phyloP scores from a whole-genome alignment of 2,888 invertebrate genomes.

The Dryobota labecula region DNA sequence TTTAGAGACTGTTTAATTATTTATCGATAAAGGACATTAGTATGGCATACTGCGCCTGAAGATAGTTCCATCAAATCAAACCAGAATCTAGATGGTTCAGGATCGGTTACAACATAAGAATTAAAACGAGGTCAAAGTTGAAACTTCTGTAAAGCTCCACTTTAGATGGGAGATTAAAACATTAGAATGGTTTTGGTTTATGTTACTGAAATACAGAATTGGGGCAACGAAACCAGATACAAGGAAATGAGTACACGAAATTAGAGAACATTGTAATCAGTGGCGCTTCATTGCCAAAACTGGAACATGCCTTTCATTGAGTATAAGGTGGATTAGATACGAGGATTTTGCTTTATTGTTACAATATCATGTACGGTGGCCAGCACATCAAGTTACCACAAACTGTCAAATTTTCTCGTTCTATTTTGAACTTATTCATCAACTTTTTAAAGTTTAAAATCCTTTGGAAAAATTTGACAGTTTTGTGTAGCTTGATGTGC shows the following conservation, averaged over 20 bases:
- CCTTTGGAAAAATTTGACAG: too few species aligned
- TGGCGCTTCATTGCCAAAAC: background rate
- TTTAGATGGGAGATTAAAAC: conserved; percentile 48
- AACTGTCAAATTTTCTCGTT: too few species aligned
- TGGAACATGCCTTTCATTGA: conserved; percentile 8
- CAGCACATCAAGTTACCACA: too few species aligned
- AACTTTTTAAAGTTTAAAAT: too few species aligned
- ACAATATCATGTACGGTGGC: too few species aligned
- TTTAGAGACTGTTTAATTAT: background rate
- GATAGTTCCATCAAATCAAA: conserved; percentile 5
- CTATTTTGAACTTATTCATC: too few species aligned
- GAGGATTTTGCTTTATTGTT: background rate
- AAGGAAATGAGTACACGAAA: conserved; percentile 36
- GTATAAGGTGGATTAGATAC: background rate
- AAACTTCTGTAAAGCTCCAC: conserved; percentile 44
- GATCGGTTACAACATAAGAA: conserved; percentile 24
- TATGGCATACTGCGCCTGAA: conserved; percentile 2
- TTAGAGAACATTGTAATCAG: conserved; percentile 18
- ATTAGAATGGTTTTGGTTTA: conserved; percentile 33
- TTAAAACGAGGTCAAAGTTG: conserved; percentile 57
- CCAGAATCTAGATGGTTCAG: background rate
- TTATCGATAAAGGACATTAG: background rate
- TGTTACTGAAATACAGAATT: conserved; percentile 44
- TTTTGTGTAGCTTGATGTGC: too few species aligned
- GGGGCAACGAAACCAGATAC: conserved; percentile 31